Percentiles rank a stretch among this genome's conserved stretches.
phyloP scores from a whole-genome alignment of 2,113 vertebrate genomes.

The Callipepla squamata region DNA sequence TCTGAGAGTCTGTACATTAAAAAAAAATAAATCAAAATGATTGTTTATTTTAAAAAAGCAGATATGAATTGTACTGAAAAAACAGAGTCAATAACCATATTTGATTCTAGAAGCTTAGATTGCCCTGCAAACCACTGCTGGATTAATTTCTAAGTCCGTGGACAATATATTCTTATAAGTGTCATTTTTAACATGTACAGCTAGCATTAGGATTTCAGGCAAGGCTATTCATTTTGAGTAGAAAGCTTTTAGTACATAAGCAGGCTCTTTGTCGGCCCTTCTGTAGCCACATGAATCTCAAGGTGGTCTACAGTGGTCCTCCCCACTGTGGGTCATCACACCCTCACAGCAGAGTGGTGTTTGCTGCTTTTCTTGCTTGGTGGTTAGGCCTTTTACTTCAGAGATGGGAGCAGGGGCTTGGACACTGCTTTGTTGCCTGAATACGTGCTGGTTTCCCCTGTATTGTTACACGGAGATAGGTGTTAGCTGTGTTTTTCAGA shows the following conservation, averaged over 20 bases:
- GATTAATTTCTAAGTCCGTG: neutral
- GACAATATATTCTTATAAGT: neutral
- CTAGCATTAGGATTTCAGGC: neutral
- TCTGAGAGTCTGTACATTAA: neutral
- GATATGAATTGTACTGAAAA: neutral
- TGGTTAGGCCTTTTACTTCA: neutral
- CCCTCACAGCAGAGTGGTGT: neutral
- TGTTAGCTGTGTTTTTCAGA: neutral
- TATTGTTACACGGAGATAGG: neutral
- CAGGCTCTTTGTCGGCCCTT: neutral
- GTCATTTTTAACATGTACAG: neutral
- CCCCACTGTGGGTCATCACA: too few relatives aligned
- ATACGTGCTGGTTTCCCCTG: neutral
- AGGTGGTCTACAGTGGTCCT: fast-evolving
- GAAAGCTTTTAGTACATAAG: neutral
- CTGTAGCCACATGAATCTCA: neutral
- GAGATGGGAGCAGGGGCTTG: neutral
- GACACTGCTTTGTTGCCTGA: neutral
- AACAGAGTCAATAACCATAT: neutral
- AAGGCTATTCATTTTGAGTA: neutral
- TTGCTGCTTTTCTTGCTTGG: neutral
- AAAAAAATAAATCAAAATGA: neutral
- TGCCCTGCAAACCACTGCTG: neutral
- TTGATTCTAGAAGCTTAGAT: neutral
- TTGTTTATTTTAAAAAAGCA: neutral